Evolutionary conservation across 35 echinoderm and acorn worm species (phyloP).

Genomic region (Heliocidaris tuberculata): DNA sequence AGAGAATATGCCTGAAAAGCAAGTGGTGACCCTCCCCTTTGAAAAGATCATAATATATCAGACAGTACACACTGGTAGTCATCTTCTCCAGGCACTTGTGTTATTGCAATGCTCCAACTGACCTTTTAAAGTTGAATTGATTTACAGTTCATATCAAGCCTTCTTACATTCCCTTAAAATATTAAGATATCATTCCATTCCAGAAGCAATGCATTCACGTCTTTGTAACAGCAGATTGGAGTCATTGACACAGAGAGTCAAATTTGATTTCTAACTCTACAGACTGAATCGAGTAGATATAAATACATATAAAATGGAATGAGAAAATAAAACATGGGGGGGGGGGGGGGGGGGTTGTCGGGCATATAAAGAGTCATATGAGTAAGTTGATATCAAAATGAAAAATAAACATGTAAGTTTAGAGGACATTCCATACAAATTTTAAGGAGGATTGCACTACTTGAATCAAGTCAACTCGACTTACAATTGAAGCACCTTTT

Average conservation of each 20-base stretch:
- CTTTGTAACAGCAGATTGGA: background rate
- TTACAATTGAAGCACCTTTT: background rate
- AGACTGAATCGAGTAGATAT: background rate
- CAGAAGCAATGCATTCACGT: background rate
- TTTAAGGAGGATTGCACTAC: background rate
- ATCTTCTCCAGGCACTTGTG: slow-evolving; percentile 22
- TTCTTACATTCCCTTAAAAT: background rate
- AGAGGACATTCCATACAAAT: background rate
- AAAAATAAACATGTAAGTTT: background rate
- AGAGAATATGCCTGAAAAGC: too few relatives aligned
- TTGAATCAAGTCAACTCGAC: background rate
- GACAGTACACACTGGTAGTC: background rate
- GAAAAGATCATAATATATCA: background rate
- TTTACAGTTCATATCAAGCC: background rate
- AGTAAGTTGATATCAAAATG: background rate
- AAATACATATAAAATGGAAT: slow-evolving; percentile 3
- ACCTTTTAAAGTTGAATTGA: background rate
- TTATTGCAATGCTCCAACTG: slow-evolving; percentile 27
- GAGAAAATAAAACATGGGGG: background rate
- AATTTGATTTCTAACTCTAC: background rate
- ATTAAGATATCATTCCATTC: background rate
- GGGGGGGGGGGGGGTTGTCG: background rate
- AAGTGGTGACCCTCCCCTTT: background rate
- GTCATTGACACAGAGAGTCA: background rate
- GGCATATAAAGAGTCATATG: background rate